phyloP scores from a whole-genome alignment of 2,888 invertebrate genomes.

The Drosophila anomalata region DNA sequence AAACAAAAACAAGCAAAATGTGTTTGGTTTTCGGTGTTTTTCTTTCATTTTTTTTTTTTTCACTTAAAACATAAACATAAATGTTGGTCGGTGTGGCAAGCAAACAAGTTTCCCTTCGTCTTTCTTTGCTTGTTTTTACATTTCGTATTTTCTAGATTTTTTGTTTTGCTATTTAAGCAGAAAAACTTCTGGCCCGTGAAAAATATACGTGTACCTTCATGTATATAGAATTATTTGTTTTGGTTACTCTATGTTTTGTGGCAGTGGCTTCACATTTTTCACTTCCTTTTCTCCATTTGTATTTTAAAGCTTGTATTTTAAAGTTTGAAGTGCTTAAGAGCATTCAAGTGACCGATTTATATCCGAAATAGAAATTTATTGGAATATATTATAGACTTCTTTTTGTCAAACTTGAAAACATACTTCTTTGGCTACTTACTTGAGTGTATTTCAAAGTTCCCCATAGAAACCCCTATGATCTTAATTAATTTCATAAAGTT shows the following conservation, averaged over 20 bases:
- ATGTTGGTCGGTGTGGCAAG: conserved; percentile 59
- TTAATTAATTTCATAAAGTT: conserved; percentile 9
- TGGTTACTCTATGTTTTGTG: conserved; percentile 12
- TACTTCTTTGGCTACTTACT: background rate
- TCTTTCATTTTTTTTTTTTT: conserved; percentile 28
- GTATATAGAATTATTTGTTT: conserved; percentile 2
- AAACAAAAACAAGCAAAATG: conserved; percentile 38
- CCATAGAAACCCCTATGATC: background rate
- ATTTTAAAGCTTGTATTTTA: background rate
- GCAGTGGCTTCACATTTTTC: conserved; percentile 6
- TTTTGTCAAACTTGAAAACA: background rate
- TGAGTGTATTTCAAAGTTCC: background rate
- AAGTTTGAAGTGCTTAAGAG: background rate
- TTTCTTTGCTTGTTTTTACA: conserved; percentile 23
- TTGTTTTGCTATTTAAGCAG: conserved; percentile 26
- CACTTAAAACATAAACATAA: conserved; percentile 54
- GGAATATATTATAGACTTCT: background rate
- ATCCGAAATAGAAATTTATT: background rate
- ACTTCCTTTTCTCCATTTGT: background rate
- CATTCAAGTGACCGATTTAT: background rate
- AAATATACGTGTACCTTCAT: conserved; percentile 7
- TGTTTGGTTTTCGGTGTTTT: conserved; percentile 45
- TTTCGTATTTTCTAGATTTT: conserved; percentile 13
- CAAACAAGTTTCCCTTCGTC: conserved; percentile 49
- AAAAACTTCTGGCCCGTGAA: conserved; percentile 17